These are phyloP conservation scores for Piscicola geometra DNA, from an alignment of 2,888 invertebrate genomes.

Conservation along the genomic window DNA sequence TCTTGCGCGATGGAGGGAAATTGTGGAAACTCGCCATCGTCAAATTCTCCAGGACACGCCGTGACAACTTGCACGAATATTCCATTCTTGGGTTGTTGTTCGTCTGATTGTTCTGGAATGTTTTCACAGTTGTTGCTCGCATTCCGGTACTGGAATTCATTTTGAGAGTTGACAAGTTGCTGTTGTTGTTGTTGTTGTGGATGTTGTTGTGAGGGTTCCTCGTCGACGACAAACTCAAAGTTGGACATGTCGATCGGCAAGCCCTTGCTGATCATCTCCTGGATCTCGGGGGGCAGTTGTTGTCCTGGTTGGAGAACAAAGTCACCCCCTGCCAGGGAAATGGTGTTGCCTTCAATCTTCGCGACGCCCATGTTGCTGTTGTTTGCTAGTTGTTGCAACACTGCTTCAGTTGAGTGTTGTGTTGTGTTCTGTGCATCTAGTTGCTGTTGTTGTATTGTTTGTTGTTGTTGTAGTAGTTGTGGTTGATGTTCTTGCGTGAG, in stretches of 20 bases:
- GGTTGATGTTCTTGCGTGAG: background rate
- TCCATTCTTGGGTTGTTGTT: slow-evolving; percentile 27
- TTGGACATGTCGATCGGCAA: slow-evolving; percentile 38
- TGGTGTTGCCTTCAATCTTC: slow-evolving; percentile 20
- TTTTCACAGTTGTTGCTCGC: background rate
- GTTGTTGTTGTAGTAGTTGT: slow-evolving; percentile 8
- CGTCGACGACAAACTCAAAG: slow-evolving; percentile 36
- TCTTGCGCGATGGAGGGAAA: slow-evolving; percentile 16
- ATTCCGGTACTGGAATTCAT: background rate
- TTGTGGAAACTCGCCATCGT: slow-evolving; percentile 36
- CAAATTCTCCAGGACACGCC: slow-evolving; percentile 34
- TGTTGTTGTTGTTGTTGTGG: background rate
- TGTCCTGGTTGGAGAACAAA: slow-evolving; percentile 37
- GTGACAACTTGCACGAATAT: slow-evolving; percentile 32
- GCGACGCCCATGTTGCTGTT: background rate
- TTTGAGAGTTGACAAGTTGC: background rate
- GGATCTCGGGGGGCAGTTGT: slow-evolving; percentile 35
- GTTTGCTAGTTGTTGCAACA: background rate
- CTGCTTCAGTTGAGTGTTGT: background rate
- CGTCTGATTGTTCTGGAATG: background rate
- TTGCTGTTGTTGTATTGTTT: background rate
- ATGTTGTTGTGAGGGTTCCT: background rate
- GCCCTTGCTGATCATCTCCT: slow-evolving; percentile 37
- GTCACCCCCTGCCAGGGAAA: slow-evolving; percentile 33
- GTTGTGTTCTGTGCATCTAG: background rate